Base-by-base conservation (phyloP, 2,113 vertebrate species). In the Sorex fumeus region DNA sequence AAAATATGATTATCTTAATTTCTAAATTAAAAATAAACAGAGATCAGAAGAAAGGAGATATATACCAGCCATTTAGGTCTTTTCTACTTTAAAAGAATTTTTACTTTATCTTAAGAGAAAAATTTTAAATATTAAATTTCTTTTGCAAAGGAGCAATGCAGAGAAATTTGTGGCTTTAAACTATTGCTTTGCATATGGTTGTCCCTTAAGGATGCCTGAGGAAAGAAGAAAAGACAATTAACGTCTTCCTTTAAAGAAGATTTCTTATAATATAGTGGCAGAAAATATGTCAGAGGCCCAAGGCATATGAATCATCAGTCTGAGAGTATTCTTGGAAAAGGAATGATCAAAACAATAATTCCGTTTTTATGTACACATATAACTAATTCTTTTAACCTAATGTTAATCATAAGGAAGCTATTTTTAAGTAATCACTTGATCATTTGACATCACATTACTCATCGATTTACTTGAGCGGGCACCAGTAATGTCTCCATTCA, bases 371-470 rank as follows among this genome's bases (percentile, higher is more conserved):
- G 45, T 88, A 62, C n/a, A 87, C 75, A 71, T 64, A 21, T 66
- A 95, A 87, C 93, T 90, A 36, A 71, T 32, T 76, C 43, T 78
- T 84, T 94, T 72, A 84, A 88, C 25, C 83, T 79, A 94, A 91
- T 88, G 25, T 64, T 45, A 84, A 78, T 84, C 5, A 92, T 60
- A 60, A 60, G 57, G 86, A 53, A 19, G 74, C 76, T 66, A 43
- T 50, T 88, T 95, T 85, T 88, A 93, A 90, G 86, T 84, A 90
- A 88, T n/a, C n/a, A n/a, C n/a, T n/a, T n/a, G n/a, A n/a, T n/a
- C n/a, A n/a, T n/a, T n/a, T n/a, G n/a, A n/a, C n/a, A n/a, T n/a
- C n/a, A n/a, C n/a, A n/a, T n/a, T n/a, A n/a, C n/a, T n/a, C n/a
- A n/a, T n/a, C n/a, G n/a, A n/a, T n/a, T n/a, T n/a, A n/a, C n/a